These are phyloP conservation scores for Notospermus geniculatus DNA, from an alignment of 1,140 invertebrate genomes.

Conservation along the genomic window DNA sequence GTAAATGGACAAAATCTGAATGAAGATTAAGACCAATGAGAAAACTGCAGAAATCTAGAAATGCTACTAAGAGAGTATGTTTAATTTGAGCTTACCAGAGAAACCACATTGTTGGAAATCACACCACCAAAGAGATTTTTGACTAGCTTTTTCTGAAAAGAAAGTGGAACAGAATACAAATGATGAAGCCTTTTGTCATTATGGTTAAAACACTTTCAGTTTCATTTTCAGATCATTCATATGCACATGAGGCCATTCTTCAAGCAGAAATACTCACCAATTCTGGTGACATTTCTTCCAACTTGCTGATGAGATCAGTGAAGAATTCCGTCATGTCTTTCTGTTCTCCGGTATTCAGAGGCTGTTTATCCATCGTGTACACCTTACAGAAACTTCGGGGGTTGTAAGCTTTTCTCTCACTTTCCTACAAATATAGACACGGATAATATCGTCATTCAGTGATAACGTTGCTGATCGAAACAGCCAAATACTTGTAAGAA, in stretches of 20 bases:
- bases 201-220: too few relatives aligned
- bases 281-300: constrained; percentile 93
- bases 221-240: too few relatives aligned
- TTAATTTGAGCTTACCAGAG: constrained; percentile 52
- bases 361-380: constrained; percentile 91
- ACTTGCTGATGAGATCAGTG: constrained; percentile 90
- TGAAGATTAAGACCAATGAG: too few relatives aligned
- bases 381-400: constrained; percentile 92
- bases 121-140: constrained; percentile 91
- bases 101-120: constrained; percentile 91
- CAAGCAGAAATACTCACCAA: constrained; percentile 56
- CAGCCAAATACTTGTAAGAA: too few relatives aligned
- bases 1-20: too few relatives aligned
- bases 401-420: constrained; percentile 92
- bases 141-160: constrained; percentile 73
- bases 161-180: too few relatives aligned
- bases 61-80: not conserved
- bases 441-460: too few relatives aligned
- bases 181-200: too few relatives aligned
- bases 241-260: not conserved
- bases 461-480: too few relatives aligned
- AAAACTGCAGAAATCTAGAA: not conserved
- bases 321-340: constrained; percentile 99
- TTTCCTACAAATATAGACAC: constrained; percentile 70
- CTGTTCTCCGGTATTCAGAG: constrained; percentile 92